phyloP scores from a whole-genome alignment of 2,113 vertebrate genomes.

The Argyrosomus japonicus region DNA sequence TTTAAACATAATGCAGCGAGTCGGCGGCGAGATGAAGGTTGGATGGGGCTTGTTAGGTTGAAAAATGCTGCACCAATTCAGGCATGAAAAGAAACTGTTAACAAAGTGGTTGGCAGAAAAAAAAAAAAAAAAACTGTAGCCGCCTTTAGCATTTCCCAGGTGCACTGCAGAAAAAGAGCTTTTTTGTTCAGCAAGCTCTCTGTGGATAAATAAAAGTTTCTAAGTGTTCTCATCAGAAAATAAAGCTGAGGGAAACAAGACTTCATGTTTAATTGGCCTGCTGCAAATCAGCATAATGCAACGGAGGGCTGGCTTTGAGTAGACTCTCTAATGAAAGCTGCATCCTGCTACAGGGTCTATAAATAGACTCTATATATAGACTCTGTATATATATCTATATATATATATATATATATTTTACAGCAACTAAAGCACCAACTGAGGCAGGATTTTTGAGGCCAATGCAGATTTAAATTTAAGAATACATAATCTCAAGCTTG shows the following conservation, averaged over 20 bases:
- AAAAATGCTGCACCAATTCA: conserved; percentile 17
- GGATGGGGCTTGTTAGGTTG: conserved; percentile 7
- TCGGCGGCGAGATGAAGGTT: conserved; percentile 1
- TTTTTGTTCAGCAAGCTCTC: conserved; percentile 25
- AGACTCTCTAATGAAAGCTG: conserved; percentile 2
- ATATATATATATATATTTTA: too few relatives aligned
- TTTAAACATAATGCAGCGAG: conserved; percentile 45
- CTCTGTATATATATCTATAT: too few relatives aligned
- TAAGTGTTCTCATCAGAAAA: background rate
- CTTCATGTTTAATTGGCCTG: background rate
- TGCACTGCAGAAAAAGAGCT: conserved; percentile 30
- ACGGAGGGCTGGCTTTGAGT: background rate
- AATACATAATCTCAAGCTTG: background rate
- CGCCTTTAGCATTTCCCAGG: conserved; percentile 32
- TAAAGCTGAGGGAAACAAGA: background rate
- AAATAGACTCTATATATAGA: background rate
- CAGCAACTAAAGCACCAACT: background rate
- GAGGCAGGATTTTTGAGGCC: background rate
- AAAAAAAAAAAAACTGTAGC: background rate
- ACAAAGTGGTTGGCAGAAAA: background rate
- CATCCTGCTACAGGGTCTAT: background rate
- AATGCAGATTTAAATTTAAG: background rate
- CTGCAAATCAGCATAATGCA: background rate
- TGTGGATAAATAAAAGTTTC: conserved; percentile 27
- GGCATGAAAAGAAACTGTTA: background rate